Base-by-base conservation (phyloP, 1,140 invertebrate species). In the Paraescarpia echinospica region DNA sequence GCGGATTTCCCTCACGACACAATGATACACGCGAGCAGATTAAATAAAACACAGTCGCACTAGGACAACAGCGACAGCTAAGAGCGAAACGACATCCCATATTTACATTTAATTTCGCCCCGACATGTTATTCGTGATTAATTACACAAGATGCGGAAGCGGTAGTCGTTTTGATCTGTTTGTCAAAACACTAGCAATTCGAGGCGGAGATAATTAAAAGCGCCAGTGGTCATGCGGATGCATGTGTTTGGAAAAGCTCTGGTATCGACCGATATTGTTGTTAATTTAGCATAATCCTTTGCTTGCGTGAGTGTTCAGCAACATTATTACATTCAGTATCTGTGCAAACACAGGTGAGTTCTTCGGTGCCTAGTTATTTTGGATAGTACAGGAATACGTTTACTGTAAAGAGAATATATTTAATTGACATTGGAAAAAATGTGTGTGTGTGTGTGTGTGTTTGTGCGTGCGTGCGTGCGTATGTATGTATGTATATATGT, bases 101-200 rank as follows among this genome's bases (percentile, higher is more conserved):
- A 77, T 77, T 77, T 77, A 77, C 59, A 77, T 77, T 77, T 77
- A 77, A 77, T 77, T 77, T 77, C 59, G 59, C 59, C 59, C 59
- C 8, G 59, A 77, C 59, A 77, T 18, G 59, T 77, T 77, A 77
- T 77, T 77, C 59, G 59, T 77, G 59, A 77, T 77, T 77, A 77
- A 77, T 77, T 77, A 77, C 59, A 77, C 22, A 77, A 77, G 59
- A 77, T 77, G 59, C 59, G 22, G 59, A 77, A 77, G 59, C 59
- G 59, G 27, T 18, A 77, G 22, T 27, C 59, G 59, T 77, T 77
- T 77, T 77, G 59, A 77, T 77, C 59, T 77, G 59, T 77, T 77
- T 77, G 59, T 77, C 59, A 77, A 77, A 77, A 77, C 27, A 77
- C 59, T 77, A 77, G 59, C 59, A 77, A 77, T 77, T 77, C 59